These are phyloP conservation scores for Andrena flavipes DNA, from an alignment of 2,888 invertebrate species.

Conservation along the genomic window DNA sequence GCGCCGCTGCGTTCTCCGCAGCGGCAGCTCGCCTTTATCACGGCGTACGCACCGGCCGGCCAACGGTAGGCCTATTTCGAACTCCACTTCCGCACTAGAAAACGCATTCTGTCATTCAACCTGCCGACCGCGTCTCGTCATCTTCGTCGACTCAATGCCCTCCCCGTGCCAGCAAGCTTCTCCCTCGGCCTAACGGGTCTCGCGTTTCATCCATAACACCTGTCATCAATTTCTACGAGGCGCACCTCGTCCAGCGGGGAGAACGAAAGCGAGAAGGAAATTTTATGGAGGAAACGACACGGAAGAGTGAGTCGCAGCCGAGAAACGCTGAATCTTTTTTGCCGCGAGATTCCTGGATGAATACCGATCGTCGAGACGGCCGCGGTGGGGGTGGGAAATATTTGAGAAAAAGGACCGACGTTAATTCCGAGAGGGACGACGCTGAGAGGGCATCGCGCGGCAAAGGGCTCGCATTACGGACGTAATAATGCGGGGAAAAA, in stretches of 20 bases:
- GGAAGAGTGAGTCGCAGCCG: neutral
- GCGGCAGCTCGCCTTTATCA: constrained; percentile 45
- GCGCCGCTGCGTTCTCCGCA: constrained; percentile 33
- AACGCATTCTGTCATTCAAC: constrained; percentile 54
- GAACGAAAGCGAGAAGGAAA: neutral
- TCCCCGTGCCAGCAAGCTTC: neutral
- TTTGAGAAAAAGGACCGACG: constrained; percentile 27
- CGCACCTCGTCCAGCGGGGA: neutral
- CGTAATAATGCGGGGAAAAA: constrained; percentile 60
- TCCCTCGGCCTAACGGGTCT: neutral
- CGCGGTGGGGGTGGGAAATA: constrained; percentile 21
- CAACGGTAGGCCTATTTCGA: constrained; percentile 62
- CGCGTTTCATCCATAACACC: neutral
- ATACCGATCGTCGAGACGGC: neutral
- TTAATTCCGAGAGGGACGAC: constrained; percentile 53
- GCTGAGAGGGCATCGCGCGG: constrained; percentile 24
- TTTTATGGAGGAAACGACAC: constrained; percentile 3
- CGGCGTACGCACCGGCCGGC: constrained; percentile 34
- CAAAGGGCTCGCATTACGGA: constrained; percentile 64
- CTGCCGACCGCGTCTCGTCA: constrained; percentile 31
- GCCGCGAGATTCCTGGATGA: neutral
- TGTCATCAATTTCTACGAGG: neutral
- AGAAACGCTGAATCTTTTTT: no score
- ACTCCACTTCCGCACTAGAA: constrained; percentile 50
- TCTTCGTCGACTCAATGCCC: constrained; percentile 12